Conservation (phyloP, 2,113 vertebrate species). For the Aegithalos caudatus region DNA sequence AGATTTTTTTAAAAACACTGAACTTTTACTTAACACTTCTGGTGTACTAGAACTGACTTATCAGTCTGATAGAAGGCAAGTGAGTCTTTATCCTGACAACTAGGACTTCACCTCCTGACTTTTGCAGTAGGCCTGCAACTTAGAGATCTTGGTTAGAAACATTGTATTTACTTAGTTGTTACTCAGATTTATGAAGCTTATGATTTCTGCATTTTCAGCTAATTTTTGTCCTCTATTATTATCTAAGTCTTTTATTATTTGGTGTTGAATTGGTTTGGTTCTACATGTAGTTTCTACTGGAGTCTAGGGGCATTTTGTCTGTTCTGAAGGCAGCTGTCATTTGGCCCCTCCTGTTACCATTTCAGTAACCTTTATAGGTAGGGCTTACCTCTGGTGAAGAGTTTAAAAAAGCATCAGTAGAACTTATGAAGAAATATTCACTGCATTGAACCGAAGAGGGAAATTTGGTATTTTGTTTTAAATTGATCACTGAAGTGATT, state of each 20-base stretch:
- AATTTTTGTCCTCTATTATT: background rate
- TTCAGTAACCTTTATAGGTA: background rate
- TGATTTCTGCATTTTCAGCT: background rate
- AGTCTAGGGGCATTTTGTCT: background rate
- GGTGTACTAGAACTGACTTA: background rate
- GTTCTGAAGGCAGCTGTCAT: background rate
- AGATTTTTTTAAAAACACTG: rapidly evolving
- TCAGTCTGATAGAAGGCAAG: background rate
- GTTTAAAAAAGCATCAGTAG: background rate
- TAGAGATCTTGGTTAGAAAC: background rate
- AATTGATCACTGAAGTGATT: background rate
- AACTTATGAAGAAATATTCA: background rate
- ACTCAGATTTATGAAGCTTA: background rate
- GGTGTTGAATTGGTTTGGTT: background rate
- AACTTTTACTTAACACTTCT: background rate
- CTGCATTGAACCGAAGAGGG: background rate
- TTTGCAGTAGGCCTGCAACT: background rate
- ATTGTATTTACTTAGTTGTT: background rate
- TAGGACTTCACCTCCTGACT: background rate
- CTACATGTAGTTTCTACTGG: background rate
- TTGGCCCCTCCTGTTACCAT: background rate
- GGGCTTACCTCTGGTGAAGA: background rate
- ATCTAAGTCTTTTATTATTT: background rate
- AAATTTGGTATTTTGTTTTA: background rate
- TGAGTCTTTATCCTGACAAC: background rate